Evolutionary conservation across 2,888 invertebrate species (phyloP), one percentile per base, ranked within the genome.

Genomic region (Drosophila macrospina): DNA sequence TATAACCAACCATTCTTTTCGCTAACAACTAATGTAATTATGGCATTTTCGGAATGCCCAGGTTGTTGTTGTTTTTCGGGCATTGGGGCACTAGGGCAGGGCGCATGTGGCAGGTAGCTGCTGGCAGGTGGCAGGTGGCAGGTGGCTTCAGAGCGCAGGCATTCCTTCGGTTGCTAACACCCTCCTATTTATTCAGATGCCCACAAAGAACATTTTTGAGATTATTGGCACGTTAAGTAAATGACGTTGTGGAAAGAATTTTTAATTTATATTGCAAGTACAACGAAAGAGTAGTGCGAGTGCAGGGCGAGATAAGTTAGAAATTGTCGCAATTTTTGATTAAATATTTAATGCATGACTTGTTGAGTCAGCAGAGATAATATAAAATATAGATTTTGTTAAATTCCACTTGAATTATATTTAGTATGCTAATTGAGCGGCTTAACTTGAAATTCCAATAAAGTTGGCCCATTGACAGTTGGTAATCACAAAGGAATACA

Each of bases 201-300:
- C 61, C 59, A 61, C 61, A 66, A 56, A 55, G 63, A 57, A 70
- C 8, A 83, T 86, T 86, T 81, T 81, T 84, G 52, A 73, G 69
- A 83, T 83, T 86, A 84, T 86, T 86, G 72, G 77, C 87, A 86
- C 85, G 83, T 84, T 76, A 72, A 63, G 54, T 48, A 72, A 83
- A 79, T 86, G 74, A 86, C 79, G 74, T 74, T 55, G 85, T 74
- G 76, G 74, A 69, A 79, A 60, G 85, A 83, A 86, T 83, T 83
- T 86, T 79, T 81, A 81, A 84, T 86, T 78, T 81, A 7, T 67
- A 68, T 57, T 54, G 47, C 20, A 20, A 30, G 10, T 34, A 24
- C 13, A 10, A 4, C 8, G 16, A 8, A 13, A 24, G 30, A 30
- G n/a, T 15, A 32, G 16, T n/a, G 16, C 26, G 15, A 3, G 7